A percentile compares a stretch with the other conserved stretches of the same genome.
These are phyloP conservation scores for Oscheius sp. DNA, from an alignment of 2,888 invertebrate species.

Conservation along the genomic window DNA sequence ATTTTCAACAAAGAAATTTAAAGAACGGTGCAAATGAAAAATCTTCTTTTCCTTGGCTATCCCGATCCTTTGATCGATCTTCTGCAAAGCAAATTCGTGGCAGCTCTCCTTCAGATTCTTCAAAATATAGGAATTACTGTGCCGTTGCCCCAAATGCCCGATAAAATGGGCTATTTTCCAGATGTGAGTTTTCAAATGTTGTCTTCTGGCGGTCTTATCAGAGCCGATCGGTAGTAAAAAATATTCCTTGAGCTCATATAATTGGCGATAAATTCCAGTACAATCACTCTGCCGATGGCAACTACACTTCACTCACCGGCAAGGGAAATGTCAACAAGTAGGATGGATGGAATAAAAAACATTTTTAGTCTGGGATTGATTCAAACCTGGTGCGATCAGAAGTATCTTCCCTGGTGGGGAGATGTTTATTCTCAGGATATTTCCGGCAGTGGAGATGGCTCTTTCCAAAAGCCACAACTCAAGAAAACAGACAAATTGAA, in stretches of 20 bases:
- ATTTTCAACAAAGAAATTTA: not conserved
- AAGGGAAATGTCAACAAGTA: slow-evolving; percentile 50
- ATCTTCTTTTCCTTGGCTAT: slow-evolving; percentile 47
- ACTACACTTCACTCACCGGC: slow-evolving; percentile 52
- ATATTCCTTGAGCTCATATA: no score
- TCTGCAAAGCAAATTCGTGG: slow-evolving; percentile 22
- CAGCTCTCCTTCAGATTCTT: not conserved
- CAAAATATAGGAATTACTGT: not conserved
- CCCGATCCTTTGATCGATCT: slow-evolving; percentile 48
- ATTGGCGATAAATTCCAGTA: slow-evolving; percentile 51
- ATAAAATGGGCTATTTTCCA: slow-evolving; percentile 54
- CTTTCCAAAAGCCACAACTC: slow-evolving; percentile 56
- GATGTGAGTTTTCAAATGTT: slow-evolving; percentile 24
- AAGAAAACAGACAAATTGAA: slow-evolving; percentile 49
- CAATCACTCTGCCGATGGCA: slow-evolving; percentile 55
- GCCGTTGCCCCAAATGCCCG: slow-evolving; percentile 33
- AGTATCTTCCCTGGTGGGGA: slow-evolving; percentile 44
- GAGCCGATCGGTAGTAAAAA: not conserved
- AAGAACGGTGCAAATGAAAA: slow-evolving; percentile 43
- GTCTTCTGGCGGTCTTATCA: not conserved
- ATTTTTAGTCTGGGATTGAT: slow-evolving; percentile 43
- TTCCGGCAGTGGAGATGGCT: slow-evolving; percentile 51
- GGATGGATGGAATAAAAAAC: not conserved
- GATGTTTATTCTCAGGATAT: slow-evolving; percentile 34
- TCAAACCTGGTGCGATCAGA: slow-evolving; percentile 39